A percentile compares a stretch with the other conserved stretches of the same genome.
These are phyloP conservation scores for Gerris buenoi DNA, from an alignment of 1,140 invertebrate genomes.

Conservation along the genomic window DNA sequence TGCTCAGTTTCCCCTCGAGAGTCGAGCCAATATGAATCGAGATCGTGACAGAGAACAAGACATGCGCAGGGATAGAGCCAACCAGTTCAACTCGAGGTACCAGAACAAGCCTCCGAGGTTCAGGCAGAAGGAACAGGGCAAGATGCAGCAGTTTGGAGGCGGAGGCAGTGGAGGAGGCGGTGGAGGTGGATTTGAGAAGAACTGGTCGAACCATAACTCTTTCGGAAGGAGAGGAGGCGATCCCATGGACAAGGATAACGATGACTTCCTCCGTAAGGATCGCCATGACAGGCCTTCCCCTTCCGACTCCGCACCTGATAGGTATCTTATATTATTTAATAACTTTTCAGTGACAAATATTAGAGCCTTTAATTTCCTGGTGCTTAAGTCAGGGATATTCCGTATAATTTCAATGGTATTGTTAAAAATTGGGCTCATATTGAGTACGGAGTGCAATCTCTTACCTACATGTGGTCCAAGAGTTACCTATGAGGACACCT, in stretches of 20 bases:
- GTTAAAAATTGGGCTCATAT: no score
- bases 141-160: slow-evolving; percentile 24
- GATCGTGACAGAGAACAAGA: slow-evolving; percentile 20
- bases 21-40: slow-evolving; percentile 23
- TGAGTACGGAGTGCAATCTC: no score
- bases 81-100: background rate
- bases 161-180: slow-evolving; percentile 22
- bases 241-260: background rate
- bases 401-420: no score
- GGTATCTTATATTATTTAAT: no score
- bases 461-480: no score
- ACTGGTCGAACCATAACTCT: background rate
- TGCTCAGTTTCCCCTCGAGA: background rate
- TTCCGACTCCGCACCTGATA: background rate
- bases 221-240: slow-evolving; percentile 10
- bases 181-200: slow-evolving; percentile 10
- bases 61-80: slow-evolving; percentile 8
- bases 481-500: no score
- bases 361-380: background rate
- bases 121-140: slow-evolving; percentile 52
- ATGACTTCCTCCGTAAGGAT: background rate
- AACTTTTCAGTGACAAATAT: no score
- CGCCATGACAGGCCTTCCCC: background rate
- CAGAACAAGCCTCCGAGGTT: slow-evolving; percentile 52
- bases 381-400: background rate